Conservation (phyloP, 2,797 vertebrate genomes). For the Sparidentex hasta region DNA sequence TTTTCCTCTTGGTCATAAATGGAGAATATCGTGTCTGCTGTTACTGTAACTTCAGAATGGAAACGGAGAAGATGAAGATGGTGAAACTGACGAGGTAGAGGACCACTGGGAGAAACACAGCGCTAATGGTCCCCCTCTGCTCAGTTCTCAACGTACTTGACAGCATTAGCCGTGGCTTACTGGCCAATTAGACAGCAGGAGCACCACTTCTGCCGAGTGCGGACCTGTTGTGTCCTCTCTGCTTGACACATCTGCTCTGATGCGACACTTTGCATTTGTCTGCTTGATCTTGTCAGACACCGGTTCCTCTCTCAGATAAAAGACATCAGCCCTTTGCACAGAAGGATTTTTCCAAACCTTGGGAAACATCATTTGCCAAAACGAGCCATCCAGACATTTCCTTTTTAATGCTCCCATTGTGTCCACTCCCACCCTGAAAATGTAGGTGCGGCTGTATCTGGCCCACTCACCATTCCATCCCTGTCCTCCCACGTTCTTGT, state of each 20-base stretch:
- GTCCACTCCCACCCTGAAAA: constrained; percentile 33
- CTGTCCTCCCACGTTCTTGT: constrained; percentile 36
- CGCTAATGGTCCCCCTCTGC: constrained; percentile 64
- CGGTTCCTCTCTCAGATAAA: constrained; percentile 29
- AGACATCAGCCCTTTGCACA: constrained; percentile 18
- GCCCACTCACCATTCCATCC: constrained; percentile 37
- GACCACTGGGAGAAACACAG: constrained; percentile 43
- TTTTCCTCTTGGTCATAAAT: constrained; percentile 45
- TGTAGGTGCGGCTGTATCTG: constrained; percentile 27
- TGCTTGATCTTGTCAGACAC: constrained; percentile 55
- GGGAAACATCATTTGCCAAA: constrained; percentile 40
- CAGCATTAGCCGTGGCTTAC: constrained; percentile 69
- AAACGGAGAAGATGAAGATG: constrained; percentile 24
- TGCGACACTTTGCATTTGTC: constrained; percentile 31
- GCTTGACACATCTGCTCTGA: constrained; percentile 63
- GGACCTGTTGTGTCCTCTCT: constrained; percentile 65
- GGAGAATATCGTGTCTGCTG: constrained; percentile 29
- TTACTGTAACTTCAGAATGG: constrained; percentile 40
- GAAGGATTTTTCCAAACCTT: constrained; percentile 25
- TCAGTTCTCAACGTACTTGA: constrained; percentile 66
- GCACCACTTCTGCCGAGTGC: constrained; percentile 51
- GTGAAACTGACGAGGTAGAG: constrained; percentile 50
- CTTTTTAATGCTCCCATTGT: constrained; percentile 50
- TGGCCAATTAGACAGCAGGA: constrained; percentile 76
- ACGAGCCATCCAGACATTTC: constrained; percentile 42